Evolutionary conservation across 2,797 vertebrate species (phyloP).

Genomic region (Botia kubotai): DNA sequence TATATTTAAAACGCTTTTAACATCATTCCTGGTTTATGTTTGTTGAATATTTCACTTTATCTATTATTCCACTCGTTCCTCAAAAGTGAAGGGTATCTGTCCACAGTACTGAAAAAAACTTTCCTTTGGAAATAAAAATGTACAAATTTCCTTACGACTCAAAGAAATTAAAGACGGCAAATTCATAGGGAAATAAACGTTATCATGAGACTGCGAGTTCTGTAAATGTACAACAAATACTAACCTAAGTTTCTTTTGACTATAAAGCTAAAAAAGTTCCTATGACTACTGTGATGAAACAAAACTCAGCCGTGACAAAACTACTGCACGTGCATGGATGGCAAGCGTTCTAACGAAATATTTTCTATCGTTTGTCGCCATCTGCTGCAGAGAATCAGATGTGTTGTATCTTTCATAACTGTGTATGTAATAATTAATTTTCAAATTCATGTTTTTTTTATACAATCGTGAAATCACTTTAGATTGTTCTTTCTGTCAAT

Average conservation of each 20-base stretch:
- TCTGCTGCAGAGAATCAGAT: constrained; percentile 1
- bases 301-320: neutral
- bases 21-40: constrained; percentile 3
- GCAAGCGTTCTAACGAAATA: neutral
- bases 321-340: constrained; percentile 7
- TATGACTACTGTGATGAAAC: neutral
- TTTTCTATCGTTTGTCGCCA: constrained; percentile 42
- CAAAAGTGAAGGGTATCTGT: constrained; percentile 2
- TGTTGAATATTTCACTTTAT: constrained; percentile 11
- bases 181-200: neutral
- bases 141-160: constrained; percentile 33
- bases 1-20: neutral
- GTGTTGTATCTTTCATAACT: neutral
- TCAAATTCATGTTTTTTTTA: constrained; percentile 13
- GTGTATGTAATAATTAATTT: neutral
- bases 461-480: too few relatives aligned
- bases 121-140: too few relatives aligned
- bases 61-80: constrained; percentile 19
- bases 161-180: neutral
- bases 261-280: neutral
- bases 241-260: neutral
- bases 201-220: neutral
- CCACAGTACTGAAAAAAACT: neutral
- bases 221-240: neutral
- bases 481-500: too few relatives aligned